Evolutionary conservation across 2,888 invertebrate species (phyloP).

Genomic region (Andrena chrysosceles): DNA sequence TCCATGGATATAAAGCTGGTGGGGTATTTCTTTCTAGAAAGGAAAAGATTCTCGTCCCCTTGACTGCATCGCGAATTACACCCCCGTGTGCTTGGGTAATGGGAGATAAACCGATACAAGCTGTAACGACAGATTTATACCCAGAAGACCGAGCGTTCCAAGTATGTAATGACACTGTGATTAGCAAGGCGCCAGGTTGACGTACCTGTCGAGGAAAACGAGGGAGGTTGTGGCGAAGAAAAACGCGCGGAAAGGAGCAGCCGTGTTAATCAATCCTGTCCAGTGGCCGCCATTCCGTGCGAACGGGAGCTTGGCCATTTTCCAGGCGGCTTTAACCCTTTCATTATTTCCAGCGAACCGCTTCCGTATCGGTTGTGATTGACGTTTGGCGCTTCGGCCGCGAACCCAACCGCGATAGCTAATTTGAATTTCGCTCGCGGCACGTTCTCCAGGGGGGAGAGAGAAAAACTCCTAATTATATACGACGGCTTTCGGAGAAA

Average conservation of each 20-base stretch:
- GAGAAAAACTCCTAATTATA: slow-evolving; percentile 69
- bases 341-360: slow-evolving; percentile 64
- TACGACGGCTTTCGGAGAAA: slow-evolving; percentile 61
- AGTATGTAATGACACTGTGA: slow-evolving; percentile 44
- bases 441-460: background rate
- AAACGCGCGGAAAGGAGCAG: slow-evolving; percentile 48
- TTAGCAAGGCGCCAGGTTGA: slow-evolving; percentile 67
- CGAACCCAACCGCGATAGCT: slow-evolving; percentile 24
- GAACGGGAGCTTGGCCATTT: slow-evolving; percentile 51
- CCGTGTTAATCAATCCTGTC: slow-evolving; percentile 60
- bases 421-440: slow-evolving; percentile 65
- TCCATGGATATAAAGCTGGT: background rate
- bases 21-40: background rate
- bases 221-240: slow-evolving; percentile 7
- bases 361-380: slow-evolving; percentile 60
- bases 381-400: slow-evolving; percentile 46
- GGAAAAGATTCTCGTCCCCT: background rate
- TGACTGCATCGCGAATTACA: background rate
- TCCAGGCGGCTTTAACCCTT: slow-evolving; percentile 60
- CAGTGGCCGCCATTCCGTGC: slow-evolving; percentile 27
- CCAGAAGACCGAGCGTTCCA: slow-evolving; percentile 10
- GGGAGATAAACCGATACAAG: background rate
- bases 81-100: no score
- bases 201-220: slow-evolving; percentile 41
- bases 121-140: slow-evolving; percentile 7